Evolutionary conservation across 2,888 invertebrate species (phyloP), one percentile per base, ranked within the genome.

Genomic region (Lasioglossum vierecki): DNA sequence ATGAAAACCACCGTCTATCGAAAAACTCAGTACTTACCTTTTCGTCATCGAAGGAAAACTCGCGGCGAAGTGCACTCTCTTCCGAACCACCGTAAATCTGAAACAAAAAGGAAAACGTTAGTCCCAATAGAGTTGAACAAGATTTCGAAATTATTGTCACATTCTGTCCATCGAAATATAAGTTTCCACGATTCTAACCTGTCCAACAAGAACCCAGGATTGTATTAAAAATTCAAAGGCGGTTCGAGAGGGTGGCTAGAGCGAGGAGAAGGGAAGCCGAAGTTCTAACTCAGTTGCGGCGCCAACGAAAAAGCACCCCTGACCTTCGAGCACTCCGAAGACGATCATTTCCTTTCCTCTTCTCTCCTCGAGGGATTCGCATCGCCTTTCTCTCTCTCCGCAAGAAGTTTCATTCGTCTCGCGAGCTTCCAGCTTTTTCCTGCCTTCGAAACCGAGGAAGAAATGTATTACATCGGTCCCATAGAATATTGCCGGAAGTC

Each of bases 401-500:
- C 85, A 83, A 82, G 82, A 87, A 88, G 72, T 88, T 88, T 87
- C 87, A 87, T 88, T 83, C 88, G 87, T 87, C 85, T 75, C 82
- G 57, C 60, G 70, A 44, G 63, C 82, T 85, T 68, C 60, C 80
- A 80, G 49, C 49, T 53, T 76, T 60, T 60, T 68, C 72, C 72
- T 73, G 72, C 82, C 66, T 57, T 80, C 80, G 68, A 46, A 80
- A 66, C 80, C 30, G 66, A 39, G 71, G 70, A 86, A 85, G 82
- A 82, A 82, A 86, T 41, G 82, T 85, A 84, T 84, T 83, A 86
- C 75, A 78, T 82, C 77, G 53, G 57, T 66, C 63, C 15, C 30
- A 8, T 73, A 73, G 66, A 81, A 79, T 82, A 84, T 68, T 18
- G 76, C 60, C 73, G 68, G 49, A 79, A 74, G 44, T 71, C 39